Evolutionary conservation across 2,888 invertebrate species (phyloP).

Genomic region (Xanthorhoe designata): DNA sequence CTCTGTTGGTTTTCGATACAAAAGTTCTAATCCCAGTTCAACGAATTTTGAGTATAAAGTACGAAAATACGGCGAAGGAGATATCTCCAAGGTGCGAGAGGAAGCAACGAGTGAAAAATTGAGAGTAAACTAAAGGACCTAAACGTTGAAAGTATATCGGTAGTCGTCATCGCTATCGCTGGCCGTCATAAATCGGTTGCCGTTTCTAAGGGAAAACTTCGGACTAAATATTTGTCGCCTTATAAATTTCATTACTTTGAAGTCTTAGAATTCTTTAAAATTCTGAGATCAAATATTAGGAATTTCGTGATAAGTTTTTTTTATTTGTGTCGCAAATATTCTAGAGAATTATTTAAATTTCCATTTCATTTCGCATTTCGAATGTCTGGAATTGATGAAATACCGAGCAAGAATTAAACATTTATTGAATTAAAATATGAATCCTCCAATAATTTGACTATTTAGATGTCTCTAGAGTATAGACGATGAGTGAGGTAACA

Average conservation of each 20-base stretch:
- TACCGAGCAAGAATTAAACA: not conserved
- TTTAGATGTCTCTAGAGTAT: no score
- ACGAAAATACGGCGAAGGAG: no score
- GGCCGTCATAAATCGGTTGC: slow-evolving; percentile 17
- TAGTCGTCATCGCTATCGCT: not conserved
- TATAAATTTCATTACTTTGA: slow-evolving; percentile 28
- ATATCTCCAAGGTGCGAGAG: not conserved
- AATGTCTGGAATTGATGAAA: slow-evolving; percentile 5
- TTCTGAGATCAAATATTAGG: slow-evolving; percentile 1
- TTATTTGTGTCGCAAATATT: slow-evolving; percentile 3
- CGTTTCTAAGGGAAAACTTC: slow-evolving; percentile 4
- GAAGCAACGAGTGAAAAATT: no score
- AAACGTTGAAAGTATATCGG: no score
- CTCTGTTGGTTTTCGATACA: not conserved
- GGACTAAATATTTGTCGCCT: slow-evolving; percentile 15
- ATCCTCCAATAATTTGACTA: no score
- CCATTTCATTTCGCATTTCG: slow-evolving; percentile 2
- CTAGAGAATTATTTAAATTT: not conserved
- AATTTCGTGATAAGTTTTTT: slow-evolving; percentile 16
- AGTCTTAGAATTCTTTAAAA: slow-evolving; percentile 13
- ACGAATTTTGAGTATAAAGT: no score
- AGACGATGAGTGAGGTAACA: no score
- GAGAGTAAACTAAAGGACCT: no score
- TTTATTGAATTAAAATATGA: no score
- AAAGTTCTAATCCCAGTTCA: no score